phyloP scores from a whole-genome alignment of 1,140 invertebrate genomes.

The Drosophila arawakana region DNA sequence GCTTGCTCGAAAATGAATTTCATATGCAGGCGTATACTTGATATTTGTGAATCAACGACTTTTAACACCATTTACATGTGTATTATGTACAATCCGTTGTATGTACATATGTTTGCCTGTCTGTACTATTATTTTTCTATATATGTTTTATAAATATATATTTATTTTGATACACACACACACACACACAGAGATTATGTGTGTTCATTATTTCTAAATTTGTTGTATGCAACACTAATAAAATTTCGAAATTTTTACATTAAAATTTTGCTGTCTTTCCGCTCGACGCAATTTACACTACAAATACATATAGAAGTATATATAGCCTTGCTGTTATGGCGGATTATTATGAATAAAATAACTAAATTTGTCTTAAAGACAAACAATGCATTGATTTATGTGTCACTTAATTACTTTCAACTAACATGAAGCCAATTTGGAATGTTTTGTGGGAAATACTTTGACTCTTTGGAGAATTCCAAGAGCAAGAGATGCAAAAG shows the following conservation, averaged over 20 bases:
- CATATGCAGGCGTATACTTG: slow-evolving; percentile 65
- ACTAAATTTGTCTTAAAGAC: slow-evolving; percentile 19
- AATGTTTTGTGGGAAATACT: background rate
- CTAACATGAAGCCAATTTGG: background rate
- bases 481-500: slow-evolving; percentile 2
- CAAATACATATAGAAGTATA: background rate
- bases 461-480: background rate
- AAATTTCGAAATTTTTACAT: slow-evolving; percentile 50
- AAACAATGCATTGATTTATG: slow-evolving; percentile 50
- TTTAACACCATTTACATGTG: slow-evolving; percentile 52
- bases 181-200: background rate
- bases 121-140: slow-evolving; percentile 2
- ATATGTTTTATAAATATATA: slow-evolving; percentile 6
- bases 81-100: slow-evolving; percentile 20
- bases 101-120: slow-evolving; percentile 7
- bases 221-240: slow-evolving; percentile 35
- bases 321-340: slow-evolving; percentile 12
- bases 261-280: slow-evolving; percentile 23
- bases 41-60: slow-evolving; percentile 52
- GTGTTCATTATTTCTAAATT: slow-evolving; percentile 27
- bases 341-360: slow-evolving; percentile 19
- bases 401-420: slow-evolving; percentile 14
- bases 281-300: slow-evolving; percentile 15
- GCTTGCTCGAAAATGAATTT: slow-evolving; percentile 55
- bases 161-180: slow-evolving; percentile 12